Evolutionary conservation across 2,113 vertebrate genomes (phyloP), one percentile per base, ranked within the genome.

Genomic region (Ciconia stormi): DNA sequence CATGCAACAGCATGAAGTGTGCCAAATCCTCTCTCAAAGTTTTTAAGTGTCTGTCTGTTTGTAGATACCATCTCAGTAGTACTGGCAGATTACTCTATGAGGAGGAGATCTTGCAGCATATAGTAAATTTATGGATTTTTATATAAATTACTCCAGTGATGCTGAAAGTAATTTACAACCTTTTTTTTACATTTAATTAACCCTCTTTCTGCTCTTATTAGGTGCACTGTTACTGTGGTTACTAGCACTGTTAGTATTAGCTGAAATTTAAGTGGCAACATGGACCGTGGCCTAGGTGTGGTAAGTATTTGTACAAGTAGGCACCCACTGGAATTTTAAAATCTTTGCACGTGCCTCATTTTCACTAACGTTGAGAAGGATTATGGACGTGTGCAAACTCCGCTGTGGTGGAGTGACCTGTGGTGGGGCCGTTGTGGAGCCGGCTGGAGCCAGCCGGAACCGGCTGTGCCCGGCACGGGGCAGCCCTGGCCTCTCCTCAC

Each of bases 401-500:
- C 0, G 19, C 38, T 67, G 50, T 6, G 5, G 3, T 10, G 25
- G 16, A 5, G 15, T 12, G 23, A 10, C 3, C 29, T 26, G 27
- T 11, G 11, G 40, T 8, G 21, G n/a, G 34, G 25, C 42, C 0
- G 1, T 4, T 32, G 32, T 4, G 17, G 49, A 30, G 3, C 42
- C 2, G 3, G n/a, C n/a, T 2, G 53, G 40, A 40, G 11, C 38
- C 0, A 1, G 44, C 17, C 0, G 47, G 40, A 40, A 16, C 38
- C 0, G 1, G 44, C 17, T 0, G n/a, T 26, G 34, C 2, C 25
- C 1, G 2, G 40, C 19, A 2, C 2, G 3, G 53, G 34, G 65
- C 44, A 40, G 69, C 76, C 16, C 9, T 2, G 1, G 46, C 38
- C 72, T 32, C n/a, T 27, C 46, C 52, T 73, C 40, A 38, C 34